Evolutionary conservation across 53 echinoderm and acorn worm genomes (phyloP).

Genomic region (Astropecten irregularis): DNA sequence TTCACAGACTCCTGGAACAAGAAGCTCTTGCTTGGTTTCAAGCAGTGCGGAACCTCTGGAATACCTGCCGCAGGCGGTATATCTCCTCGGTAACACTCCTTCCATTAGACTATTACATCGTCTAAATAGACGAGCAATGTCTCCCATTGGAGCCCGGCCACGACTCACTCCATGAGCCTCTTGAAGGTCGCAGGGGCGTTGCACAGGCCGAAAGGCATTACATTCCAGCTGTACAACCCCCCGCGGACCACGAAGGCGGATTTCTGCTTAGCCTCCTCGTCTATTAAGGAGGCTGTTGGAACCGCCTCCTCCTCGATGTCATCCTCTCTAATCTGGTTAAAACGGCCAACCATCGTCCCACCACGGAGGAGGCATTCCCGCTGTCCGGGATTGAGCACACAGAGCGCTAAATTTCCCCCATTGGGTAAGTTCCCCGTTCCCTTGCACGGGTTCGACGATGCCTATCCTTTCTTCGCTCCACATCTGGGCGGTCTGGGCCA

Average conservation of each 20-base stretch:
- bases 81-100: constrained; percentile 38
- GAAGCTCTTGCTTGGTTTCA: constrained; percentile 48
- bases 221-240: not conserved
- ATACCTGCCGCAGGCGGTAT: no score
- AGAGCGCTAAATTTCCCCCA: not conserved
- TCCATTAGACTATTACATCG: not conserved
- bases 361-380: constrained; percentile 3
- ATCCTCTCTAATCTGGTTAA: not conserved
- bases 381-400: not conserved
- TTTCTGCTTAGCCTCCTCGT: not conserved
- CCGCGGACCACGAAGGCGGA: no score
- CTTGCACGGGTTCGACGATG: not conserved
- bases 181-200: not conserved
- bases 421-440: not conserved
- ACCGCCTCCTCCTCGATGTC: not conserved
- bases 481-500: not conserved
- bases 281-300: not conserved
- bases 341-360: not conserved
- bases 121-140: not conserved
- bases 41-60: no score
- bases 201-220: not conserved
- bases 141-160: not conserved
- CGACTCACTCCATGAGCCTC: not conserved
- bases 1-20: constrained; percentile 31
- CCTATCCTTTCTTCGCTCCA: not conserved